Evolutionary conservation across 2,888 invertebrate species (phyloP).

Genomic region (Macaria liturata): DNA sequence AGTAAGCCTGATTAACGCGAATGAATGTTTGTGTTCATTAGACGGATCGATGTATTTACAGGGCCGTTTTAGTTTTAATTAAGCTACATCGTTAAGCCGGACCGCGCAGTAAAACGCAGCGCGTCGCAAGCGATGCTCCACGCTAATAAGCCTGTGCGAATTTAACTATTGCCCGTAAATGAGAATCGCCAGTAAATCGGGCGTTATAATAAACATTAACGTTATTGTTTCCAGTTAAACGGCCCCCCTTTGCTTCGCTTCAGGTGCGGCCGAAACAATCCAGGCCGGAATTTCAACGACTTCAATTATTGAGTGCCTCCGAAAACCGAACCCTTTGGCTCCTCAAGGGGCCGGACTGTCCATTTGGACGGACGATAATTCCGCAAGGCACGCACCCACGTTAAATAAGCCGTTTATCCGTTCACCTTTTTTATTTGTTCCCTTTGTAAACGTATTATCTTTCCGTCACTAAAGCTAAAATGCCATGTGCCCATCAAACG

Average conservation of each 20-base stretch:
- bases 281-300: constrained; percentile 78
- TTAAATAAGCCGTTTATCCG: constrained; percentile 63
- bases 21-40: constrained; percentile 44
- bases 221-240: constrained; percentile 76
- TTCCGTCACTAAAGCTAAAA: constrained; percentile 16
- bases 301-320: constrained; percentile 81
- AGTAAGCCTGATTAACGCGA: constrained; percentile 50
- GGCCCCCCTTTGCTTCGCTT: constrained; percentile 37
- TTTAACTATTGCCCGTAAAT: constrained; percentile 70
- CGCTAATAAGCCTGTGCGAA: constrained; percentile 68
- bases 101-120: constrained; percentile 67
- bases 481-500: not conserved
- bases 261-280: constrained; percentile 75
- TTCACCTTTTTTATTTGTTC: constrained; percentile 52
- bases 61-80: constrained; percentile 78
- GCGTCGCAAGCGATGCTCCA: constrained; percentile 50
- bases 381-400: constrained; percentile 61
- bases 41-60: constrained; percentile 66
- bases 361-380: constrained; percentile 72
- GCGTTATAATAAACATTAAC: constrained; percentile 80
- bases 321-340: constrained; percentile 74
- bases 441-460: constrained; percentile 33
- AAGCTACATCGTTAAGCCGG: constrained; percentile 69
- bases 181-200: constrained; percentile 79
- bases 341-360: constrained; percentile 77